Percentiles rank a stretch among this genome's conserved stretches.
These are phyloP conservation scores for Peromyscus aztecus DNA, from an alignment of 2,797 vertebrate genomes.

Conservation along the genomic window DNA sequence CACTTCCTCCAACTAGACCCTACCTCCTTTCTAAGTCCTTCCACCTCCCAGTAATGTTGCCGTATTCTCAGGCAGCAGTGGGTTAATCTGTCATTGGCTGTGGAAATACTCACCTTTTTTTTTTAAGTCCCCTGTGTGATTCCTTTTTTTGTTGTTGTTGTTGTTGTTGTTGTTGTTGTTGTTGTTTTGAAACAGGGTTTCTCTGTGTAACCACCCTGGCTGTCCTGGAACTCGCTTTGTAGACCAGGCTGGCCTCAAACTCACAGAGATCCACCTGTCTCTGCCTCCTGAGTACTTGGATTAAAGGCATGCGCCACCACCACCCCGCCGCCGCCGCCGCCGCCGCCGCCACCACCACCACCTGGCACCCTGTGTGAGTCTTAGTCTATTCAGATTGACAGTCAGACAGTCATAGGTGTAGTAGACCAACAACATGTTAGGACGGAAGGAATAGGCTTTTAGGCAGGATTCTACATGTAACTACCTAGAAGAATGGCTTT, in stretches of 20 bases:
- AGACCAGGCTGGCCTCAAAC: no score
- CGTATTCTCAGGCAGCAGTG: neutral
- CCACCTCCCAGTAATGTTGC: neutral
- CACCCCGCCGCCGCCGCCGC: no score
- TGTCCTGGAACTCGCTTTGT: neutral
- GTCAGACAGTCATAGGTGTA: neutral
- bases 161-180: neutral
- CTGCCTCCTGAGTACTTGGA: neutral
- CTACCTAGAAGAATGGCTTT: neutral
- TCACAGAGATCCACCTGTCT: neutral
- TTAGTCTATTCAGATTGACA: neutral
- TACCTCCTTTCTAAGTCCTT: neutral
- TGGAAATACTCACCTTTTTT: neutral
- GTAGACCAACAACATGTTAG: neutral
- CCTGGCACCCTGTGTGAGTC: neutral
- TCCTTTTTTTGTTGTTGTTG: neutral
- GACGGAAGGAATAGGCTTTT: neutral
- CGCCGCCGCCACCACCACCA: neutral
- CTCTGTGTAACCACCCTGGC: neutral
- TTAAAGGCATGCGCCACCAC: neutral
- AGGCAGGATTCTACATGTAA: neutral
- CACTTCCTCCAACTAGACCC: neutral
- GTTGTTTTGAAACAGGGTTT: neutral
- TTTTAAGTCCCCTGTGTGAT: neutral
- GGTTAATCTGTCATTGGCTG: neutral